A percentile compares a stretch with the other conserved stretches of the same genome.
Conservation (phyloP, 1,140 invertebrate species). For the Listronotus oregonensis region DNA sequence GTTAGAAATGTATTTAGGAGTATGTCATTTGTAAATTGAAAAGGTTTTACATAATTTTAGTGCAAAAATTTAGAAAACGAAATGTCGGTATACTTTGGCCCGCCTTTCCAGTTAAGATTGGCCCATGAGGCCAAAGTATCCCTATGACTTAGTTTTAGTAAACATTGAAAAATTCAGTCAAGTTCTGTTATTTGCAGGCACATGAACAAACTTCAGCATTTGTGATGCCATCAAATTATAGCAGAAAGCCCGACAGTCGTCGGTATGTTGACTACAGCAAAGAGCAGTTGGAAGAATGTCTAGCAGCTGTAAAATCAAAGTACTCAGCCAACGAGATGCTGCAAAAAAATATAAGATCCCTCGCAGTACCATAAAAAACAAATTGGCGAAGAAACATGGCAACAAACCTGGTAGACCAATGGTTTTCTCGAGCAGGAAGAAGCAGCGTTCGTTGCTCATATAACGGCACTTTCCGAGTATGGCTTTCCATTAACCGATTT, state of each 20-base stretch:
- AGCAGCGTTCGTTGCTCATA: no score
- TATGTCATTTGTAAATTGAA: slow-evolving; percentile 1
- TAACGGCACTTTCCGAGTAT: no score
- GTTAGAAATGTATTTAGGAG: not conserved
- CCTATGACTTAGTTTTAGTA: not conserved
- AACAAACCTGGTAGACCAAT: no score
- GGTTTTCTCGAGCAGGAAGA: no score
- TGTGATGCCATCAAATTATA: not conserved
- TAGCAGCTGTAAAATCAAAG: slow-evolving; percentile 4
- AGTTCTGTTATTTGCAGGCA: not conserved
- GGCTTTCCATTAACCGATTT: no score
- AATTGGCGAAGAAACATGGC: no score
- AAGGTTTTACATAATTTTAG: slow-evolving; percentile 1
- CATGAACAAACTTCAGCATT: not conserved
- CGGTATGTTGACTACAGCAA: slow-evolving; percentile 2
- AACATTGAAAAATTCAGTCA: not conserved
- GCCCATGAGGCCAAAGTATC: no score
- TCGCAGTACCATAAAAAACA: no score
- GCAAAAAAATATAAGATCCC: not conserved
- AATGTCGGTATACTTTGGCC: not conserved
- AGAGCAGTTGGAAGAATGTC: slow-evolving; percentile 1
- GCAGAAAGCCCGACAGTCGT: slow-evolving; percentile 1
- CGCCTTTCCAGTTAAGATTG: not conserved
- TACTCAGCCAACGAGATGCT: not conserved
- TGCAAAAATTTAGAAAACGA: no score